Evolutionary conservation across 2,888 invertebrate genomes (phyloP).

Genomic region (Digitonthophagus gazella): DNA sequence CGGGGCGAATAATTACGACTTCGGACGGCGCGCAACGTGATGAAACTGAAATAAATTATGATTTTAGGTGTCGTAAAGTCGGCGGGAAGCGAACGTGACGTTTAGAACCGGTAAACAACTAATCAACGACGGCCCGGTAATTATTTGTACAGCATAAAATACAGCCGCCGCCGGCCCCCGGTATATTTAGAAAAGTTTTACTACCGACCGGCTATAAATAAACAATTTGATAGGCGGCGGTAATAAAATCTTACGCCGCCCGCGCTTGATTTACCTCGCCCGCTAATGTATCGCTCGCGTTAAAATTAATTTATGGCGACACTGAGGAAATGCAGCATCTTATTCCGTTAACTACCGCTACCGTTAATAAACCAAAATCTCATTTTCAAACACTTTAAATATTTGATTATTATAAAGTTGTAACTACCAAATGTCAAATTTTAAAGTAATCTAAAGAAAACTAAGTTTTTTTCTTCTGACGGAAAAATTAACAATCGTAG

Average conservation of each 20-base stretch:
- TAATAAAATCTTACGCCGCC: constrained; percentile 17
- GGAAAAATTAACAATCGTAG: too few species aligned
- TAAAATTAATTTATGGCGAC: constrained; percentile 26
- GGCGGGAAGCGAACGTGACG: constrained; percentile 13
- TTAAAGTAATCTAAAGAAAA: too few species aligned
- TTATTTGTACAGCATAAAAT: constrained; percentile 26
- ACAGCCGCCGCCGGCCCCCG: constrained; percentile 12
- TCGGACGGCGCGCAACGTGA: constrained; percentile 13
- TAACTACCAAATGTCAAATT: too few species aligned
- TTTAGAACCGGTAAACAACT: constrained; percentile 22
- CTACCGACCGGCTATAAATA: constrained; percentile 24
- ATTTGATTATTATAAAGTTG: too few species aligned
- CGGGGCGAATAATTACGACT: constrained; percentile 12
- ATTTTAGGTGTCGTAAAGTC: constrained; percentile 21
- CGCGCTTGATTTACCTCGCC: constrained; percentile 22
- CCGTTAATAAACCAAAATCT: not conserved
- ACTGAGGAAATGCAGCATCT: constrained; percentile 21
- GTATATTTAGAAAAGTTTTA: constrained; percentile 27
- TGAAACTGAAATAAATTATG: constrained; percentile 23
- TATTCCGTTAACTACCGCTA: not conserved
- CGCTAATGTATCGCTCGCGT: constrained; percentile 23
- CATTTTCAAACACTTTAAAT: not conserved
- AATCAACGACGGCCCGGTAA: constrained; percentile 22
- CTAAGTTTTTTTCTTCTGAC: too few species aligned
- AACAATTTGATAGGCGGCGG: constrained; percentile 25